Percentiles rank a stretch among this genome's conserved stretches.
Conservation (phyloP, 1,140 invertebrate genomes). For the Drosophila watanabei region DNA sequence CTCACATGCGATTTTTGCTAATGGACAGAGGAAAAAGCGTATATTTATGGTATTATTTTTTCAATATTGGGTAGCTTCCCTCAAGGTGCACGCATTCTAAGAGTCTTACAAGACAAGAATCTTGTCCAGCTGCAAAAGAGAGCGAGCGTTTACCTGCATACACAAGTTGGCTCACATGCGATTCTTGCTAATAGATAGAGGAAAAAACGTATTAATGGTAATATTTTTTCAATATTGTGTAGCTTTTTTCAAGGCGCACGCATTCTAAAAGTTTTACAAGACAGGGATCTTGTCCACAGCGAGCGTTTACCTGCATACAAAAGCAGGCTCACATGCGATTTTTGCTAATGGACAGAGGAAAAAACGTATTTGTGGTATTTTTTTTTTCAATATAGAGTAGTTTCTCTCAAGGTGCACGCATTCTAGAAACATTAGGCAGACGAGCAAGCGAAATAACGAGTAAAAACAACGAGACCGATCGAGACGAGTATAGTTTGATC, state of each 20-base stretch:
- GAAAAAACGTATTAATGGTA: not conserved
- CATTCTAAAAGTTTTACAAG: not conserved
- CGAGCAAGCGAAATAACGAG: no score
- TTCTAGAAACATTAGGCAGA: not conserved
- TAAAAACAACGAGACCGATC: no score
- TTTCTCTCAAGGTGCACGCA: not conserved
- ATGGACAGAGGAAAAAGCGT: not conserved
- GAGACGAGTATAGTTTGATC: no score
- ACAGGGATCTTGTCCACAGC: no score
- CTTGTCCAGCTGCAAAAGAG: not conserved
- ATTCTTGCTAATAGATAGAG: not conserved
- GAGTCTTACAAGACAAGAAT: no score
- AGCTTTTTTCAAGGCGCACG: not conserved
- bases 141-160: slow-evolving; percentile 3
- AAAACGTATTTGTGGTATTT: not conserved
- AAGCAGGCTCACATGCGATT: no score
- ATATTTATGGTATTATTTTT: not conserved
- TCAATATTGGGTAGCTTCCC: not conserved
- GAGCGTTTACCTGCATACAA: no score
- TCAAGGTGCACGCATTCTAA: no score
- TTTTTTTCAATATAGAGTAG: not conserved
- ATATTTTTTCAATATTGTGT: not conserved
- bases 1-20: slow-evolving; percentile 11
- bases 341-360: not conserved
- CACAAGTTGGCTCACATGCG: slow-evolving; percentile 19